Base-by-base conservation (phyloP, 1,140 invertebrate species). In the Euglossa dilemma region DNA sequence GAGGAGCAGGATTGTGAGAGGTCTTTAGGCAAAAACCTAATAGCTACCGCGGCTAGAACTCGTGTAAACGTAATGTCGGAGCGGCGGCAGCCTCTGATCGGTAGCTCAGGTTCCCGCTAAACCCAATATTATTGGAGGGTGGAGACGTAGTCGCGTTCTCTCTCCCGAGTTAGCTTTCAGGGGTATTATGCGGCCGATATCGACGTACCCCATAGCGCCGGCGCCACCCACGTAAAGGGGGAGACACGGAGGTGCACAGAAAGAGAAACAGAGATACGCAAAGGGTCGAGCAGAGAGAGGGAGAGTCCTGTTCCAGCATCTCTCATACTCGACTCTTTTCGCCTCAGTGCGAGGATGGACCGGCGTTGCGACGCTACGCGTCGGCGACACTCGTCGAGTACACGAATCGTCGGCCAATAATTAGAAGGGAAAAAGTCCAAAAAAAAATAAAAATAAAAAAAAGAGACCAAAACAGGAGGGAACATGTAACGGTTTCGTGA, bases 301-400 rank as follows among this genome's bases (percentile, higher is more conserved):
- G 83, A 43, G 83, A 75, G 25, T 74, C 75, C 54, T 75, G 47
- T 72, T 77, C 80, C 84, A 88, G 86, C 87, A 89, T 89, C 87
- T 64, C 82, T 80, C 84, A 20, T 59, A 79, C 47, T 67, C 66
- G 70, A 83, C 84, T 70, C 36, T 84, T 87, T 84, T 79, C 61
- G 71, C 52, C 57, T 91, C 91, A 93, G 92, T 93, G 89, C 86
- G 86, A 93, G 91, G 91, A 93, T 93, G 93, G 92, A 91, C 90
- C 91, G 92, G 91, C 88, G 89, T 90, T 87, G 90, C 86, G 86
- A 88, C 86, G 91, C 85, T 87, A 83, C 89, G 92, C 88, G 91
- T 91, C 91, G 90, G 83, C 86, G 84, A 83, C 85, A 82, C 70
- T 82, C 81, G 76, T 74, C 82, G 75, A 64, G 28, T 80, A 71